phyloP scores from a whole-genome alignment of 2,797 vertebrate genomes.

The Myotis vivesi region DNA sequence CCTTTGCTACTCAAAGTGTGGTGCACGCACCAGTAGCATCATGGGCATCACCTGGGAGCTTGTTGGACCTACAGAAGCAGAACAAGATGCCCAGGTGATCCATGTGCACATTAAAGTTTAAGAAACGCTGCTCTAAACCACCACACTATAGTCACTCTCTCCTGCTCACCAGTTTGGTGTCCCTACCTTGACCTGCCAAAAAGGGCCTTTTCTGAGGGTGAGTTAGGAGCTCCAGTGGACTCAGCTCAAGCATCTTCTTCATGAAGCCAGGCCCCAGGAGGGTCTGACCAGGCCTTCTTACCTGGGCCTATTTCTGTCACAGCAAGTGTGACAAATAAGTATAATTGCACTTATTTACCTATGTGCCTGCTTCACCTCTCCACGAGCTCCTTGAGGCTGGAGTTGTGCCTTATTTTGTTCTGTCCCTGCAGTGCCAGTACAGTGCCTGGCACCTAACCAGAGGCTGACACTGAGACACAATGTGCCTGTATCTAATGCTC shows the following conservation, averaged over 20 bases:
- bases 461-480: background rate
- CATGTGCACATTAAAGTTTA: background rate
- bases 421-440: background rate
- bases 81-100: background rate
- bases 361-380: accelerated
- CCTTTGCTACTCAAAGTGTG: background rate
- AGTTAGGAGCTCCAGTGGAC: background rate
- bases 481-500: background rate
- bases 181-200: background rate
- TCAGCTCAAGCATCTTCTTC: background rate
- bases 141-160: background rate
- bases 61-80: background rate
- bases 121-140: background rate
- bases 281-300: background rate
- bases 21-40: background rate
- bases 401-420: background rate
- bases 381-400: background rate
- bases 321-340: background rate
- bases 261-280: background rate
- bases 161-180: background rate
- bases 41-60: background rate
- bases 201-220: background rate
- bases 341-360: background rate
- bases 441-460: background rate
- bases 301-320: background rate